Base-by-base conservation (phyloP, 2,113 vertebrate genomes). In the Odontesthes bonariensis region DNA sequence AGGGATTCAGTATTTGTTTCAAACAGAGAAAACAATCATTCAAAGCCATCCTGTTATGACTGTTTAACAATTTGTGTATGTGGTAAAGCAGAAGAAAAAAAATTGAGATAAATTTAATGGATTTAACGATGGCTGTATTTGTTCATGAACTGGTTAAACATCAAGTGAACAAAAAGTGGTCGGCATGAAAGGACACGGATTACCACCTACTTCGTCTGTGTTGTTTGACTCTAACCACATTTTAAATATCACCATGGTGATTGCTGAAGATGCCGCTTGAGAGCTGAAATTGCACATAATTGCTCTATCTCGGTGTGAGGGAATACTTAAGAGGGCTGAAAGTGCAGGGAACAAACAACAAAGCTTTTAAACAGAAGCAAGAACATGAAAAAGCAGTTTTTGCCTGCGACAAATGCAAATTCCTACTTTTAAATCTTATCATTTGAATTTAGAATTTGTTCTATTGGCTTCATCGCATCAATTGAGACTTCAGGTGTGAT, bases 201-300 rank as follows among this genome's bases (percentile, higher is more conserved):
- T 79, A 70, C 72, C 11, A 83, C 78, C 80, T 77, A 78, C 77
- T 73, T 71, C 60, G 66, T 69, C 86, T 85, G 74, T 84, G 27
- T 65, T n/a, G 11, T 69, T 69, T 85, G 75, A 85, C 81, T 91
- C 85, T 75, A 86, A 86, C 75, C 81, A 88, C 84, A 83, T 93
- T 90, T 93, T 86, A 92, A 93, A 92, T 88, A 94, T 93, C 74
- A 76, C 91, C 91, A 93, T 93, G 90, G 92, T 91, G 91, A 94
- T 93, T 88, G 75, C 85, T 86, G 76, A 86, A 93, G 91, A 93
- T 91, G 89, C 89, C 89, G 80, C 86, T 87, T 60, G 75, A 89
- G 87, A 91, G 91, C 85, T 93, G 79, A 92, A 94, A 93, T 92
- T 92, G 86, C 89, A 86, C 86, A 90, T 92, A 94, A 94, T 92